Evolutionary conservation across 2,888 invertebrate species (phyloP).

Genomic region (Crossocerus cetratus): DNA sequence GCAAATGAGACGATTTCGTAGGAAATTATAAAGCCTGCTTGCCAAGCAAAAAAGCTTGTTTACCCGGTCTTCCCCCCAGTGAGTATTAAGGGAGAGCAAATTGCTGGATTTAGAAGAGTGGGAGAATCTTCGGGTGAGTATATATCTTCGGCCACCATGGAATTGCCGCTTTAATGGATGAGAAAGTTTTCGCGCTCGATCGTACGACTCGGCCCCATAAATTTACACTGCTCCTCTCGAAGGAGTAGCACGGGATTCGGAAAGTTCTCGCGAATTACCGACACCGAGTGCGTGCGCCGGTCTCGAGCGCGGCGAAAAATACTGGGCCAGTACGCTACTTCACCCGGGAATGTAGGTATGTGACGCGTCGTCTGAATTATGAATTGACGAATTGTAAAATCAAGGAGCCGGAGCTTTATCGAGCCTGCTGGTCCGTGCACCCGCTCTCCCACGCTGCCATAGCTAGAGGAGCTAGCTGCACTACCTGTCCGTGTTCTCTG

Average conservation of each 20-base stretch:
- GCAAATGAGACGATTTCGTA: constrained; percentile 24
- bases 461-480: constrained; percentile 16
- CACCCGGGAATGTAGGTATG: constrained; percentile 45
- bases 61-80: background rate
- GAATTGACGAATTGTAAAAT: constrained; percentile 73
- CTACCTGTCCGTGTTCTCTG: constrained; percentile 4
- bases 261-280: constrained; percentile 11
- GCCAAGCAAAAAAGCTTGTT: constrained; percentile 14
- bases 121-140: background rate
- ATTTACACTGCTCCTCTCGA: constrained; percentile 34
- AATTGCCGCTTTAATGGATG: constrained; percentile 6
- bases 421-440: constrained; percentile 50
- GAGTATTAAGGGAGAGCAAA: background rate
- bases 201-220: background rate
- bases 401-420: constrained; percentile 62
- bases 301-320: constrained; percentile 20
- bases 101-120: constrained; percentile 2
- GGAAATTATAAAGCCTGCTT: constrained; percentile 30
- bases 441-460: background rate
- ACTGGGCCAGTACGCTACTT: constrained; percentile 35
- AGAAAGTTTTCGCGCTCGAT: constrained; percentile 2
- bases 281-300: constrained; percentile 11
- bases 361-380: constrained; percentile 66
- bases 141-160: constrained; percentile 2
- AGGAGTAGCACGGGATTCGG: constrained; percentile 9